Conservation (phyloP, 2,888 invertebrate genomes). For the Ametastegia equiseti region DNA sequence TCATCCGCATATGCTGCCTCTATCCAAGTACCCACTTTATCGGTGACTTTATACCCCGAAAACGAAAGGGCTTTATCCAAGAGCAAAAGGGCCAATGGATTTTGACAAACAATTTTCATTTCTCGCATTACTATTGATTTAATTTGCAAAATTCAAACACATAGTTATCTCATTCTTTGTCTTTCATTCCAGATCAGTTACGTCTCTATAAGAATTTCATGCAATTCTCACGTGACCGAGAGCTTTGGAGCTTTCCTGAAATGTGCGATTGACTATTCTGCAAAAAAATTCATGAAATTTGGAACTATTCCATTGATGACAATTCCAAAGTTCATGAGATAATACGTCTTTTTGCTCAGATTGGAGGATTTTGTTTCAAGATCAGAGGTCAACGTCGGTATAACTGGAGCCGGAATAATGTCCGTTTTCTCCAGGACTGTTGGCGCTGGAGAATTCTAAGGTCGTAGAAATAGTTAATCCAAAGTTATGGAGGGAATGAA, state of each 20-base stretch:
- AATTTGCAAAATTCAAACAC: too few species aligned
- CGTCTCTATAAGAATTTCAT: too few species aligned
- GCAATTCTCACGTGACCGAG: too few species aligned
- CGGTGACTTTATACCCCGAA: background rate
- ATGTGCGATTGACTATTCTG: background rate
- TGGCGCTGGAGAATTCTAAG: background rate
- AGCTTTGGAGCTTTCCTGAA: too few species aligned
- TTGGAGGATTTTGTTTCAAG: too few species aligned
- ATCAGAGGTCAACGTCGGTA: too few species aligned
- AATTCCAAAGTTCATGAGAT: too few species aligned
- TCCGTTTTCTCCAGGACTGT: background rate
- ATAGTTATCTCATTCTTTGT: too few species aligned
- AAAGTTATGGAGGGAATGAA: conserved; percentile 40
- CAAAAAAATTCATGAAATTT: background rate
- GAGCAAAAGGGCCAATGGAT: background rate
- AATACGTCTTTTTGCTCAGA: too few species aligned
- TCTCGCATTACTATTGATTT: too few species aligned
- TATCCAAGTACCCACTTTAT: conserved; percentile 7
- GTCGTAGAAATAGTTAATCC: conserved; percentile 20
- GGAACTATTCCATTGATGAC: too few species aligned
- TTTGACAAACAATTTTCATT: background rate
- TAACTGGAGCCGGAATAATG: background rate
- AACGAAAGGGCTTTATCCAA: background rate
- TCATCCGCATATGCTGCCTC: conserved; percentile 20
- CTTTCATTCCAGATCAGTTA: too few species aligned